A percentile compares a stretch with the other conserved stretches of the same genome.
Evolutionary conservation across 2,797 vertebrate genomes (phyloP).

Genomic region (Crenuchus spilurus): DNA sequence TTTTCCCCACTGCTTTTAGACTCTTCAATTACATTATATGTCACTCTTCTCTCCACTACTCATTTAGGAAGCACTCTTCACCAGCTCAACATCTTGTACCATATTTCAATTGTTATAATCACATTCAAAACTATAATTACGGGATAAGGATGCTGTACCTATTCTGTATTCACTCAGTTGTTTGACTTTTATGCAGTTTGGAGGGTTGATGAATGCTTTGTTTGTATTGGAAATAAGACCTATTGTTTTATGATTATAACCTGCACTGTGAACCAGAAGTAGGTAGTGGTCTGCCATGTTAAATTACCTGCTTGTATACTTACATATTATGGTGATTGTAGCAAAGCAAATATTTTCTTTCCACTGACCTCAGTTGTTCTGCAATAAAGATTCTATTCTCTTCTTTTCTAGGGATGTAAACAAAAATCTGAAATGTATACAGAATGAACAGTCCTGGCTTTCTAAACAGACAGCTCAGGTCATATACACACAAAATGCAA

Average conservation of each 20-base stretch:
- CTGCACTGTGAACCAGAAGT: not conserved
- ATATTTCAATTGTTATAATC: not conserved
- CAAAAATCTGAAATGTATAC: no score
- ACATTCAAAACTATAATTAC: not conserved
- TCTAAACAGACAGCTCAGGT: no score
- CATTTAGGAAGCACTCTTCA: not conserved
- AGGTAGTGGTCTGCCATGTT: no score
- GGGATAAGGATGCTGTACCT: not conserved
- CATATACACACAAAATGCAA: no score
- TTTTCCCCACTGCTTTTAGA: not conserved
- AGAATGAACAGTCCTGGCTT: no score
- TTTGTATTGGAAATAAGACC: not conserved
- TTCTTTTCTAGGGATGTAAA: no score
- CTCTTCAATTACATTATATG: not conserved
- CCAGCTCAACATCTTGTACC: not conserved
- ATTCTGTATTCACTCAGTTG: not conserved
- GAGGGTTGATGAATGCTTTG: no score
- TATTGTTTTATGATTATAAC: not conserved
- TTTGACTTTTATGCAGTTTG: not conserved
- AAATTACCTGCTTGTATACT: no score
- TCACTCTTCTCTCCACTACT: not conserved
- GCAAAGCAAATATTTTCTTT: no score
- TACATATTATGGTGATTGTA: no score
- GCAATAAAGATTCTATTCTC: no score
- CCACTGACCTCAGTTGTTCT: no score